phyloP scores from a whole-genome alignment of 2,113 vertebrate species.

The Perca flavescens region DNA sequence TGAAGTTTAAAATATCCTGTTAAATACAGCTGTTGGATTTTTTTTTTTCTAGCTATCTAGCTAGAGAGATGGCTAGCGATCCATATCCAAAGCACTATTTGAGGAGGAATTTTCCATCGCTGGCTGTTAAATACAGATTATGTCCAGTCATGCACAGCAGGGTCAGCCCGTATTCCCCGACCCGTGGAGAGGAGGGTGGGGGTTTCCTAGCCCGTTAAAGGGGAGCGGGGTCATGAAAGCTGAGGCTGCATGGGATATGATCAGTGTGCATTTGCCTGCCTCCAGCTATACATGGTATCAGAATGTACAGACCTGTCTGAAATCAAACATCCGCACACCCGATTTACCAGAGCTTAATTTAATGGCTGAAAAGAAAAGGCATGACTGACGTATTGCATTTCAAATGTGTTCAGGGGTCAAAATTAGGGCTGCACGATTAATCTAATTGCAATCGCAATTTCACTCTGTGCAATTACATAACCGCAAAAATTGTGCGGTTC shows the following conservation, averaged over 20 bases:
- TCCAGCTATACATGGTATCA: neutral
- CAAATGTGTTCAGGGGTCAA: neutral
- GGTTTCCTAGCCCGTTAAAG: neutral
- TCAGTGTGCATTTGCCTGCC: neutral
- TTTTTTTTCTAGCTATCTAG: too few relatives aligned
- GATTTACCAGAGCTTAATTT: neutral
- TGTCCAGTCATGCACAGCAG: neutral
- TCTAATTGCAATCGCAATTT: too few relatives aligned
- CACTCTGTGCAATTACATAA: too few relatives aligned
- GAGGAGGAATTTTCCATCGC: constrained; percentile 56
- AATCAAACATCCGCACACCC: neutral
- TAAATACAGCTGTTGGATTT: constrained; percentile 47
- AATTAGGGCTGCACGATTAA: too few relatives aligned
- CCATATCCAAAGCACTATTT: constrained; percentile 42
- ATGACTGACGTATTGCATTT: neutral
- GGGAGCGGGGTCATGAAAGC: neutral
- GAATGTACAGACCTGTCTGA: neutral
- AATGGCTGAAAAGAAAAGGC: neutral
- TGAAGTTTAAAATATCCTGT: constrained; percentile 18
- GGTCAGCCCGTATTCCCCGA: constrained; percentile 24
- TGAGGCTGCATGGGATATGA: neutral
- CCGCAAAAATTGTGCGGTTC: too few relatives aligned
- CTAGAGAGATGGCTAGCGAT: neutral
- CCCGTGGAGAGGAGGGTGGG: neutral
- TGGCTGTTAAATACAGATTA: constrained; percentile 22